These are phyloP conservation scores for Oryzias javanicus DNA, from an alignment of 2,113 vertebrate genomes.

Conservation along the genomic window DNA sequence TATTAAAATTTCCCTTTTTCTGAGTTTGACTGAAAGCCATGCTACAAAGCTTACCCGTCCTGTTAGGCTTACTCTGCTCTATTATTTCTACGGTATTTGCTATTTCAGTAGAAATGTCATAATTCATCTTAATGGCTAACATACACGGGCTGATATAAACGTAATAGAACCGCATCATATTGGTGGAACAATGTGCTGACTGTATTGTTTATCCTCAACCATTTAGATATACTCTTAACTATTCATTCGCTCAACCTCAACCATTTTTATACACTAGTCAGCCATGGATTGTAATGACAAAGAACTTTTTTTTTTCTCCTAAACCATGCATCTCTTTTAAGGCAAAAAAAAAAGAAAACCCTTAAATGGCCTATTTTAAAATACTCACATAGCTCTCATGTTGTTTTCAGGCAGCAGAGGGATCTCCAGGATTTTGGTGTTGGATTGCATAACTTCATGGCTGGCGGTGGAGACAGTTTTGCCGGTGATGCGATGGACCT, in stretches of 20 bases:
- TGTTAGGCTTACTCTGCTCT: not conserved
- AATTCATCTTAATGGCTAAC: not conserved
- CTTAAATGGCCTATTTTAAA: conserved; percentile 18
- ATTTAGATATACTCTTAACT: not conserved
- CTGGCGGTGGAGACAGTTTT: conserved; percentile 96
- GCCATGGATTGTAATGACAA: conserved; percentile 14
- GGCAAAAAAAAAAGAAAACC: conserved; percentile 16
- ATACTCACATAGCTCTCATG: conserved; percentile 91
- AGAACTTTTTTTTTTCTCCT: conserved; percentile 3
- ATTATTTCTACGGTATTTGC: not conserved
- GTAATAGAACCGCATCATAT: conserved; percentile 9
- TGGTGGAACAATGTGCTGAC: not conserved
- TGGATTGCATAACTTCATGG: conserved; percentile 90
- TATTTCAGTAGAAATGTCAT: conserved; percentile 1
- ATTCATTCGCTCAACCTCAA: not conserved
- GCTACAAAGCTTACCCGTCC: no score
- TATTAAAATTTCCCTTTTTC: no score
- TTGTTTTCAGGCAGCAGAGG: conserved; percentile 93
- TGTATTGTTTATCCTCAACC: conserved; percentile 1
- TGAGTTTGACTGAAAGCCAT: no score
- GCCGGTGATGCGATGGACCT: conserved; percentile 96
- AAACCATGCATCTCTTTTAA: conserved; percentile 5
- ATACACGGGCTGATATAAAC: conserved; percentile 2
- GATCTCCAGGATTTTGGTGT: conserved; percentile 96
- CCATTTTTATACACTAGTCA: conserved; percentile 10